Base-by-base conservation (phyloP, 2,113 vertebrate species). In the Pycnonotus jocosus region DNA sequence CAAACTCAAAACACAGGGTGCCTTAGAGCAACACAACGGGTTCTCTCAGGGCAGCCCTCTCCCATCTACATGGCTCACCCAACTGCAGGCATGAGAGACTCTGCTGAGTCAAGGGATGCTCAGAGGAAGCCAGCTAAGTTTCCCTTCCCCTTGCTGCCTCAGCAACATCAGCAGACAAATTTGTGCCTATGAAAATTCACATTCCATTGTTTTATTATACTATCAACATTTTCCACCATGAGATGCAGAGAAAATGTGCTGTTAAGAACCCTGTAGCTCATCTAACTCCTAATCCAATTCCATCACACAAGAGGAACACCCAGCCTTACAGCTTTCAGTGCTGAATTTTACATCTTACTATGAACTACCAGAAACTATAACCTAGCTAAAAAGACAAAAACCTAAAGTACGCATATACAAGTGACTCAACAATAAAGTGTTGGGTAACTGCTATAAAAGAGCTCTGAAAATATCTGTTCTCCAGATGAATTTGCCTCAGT, bases 1-100 rank as follows among this genome's bases (percentile, higher is more conserved):
- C 86, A 88, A 61, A 60, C 28, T 62, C 61, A 78, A 84, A 70
- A 92, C 83, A 96, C 86, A 93, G 88, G 12, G 37, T 76, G 88
- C 28, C 69, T 95, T 48, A 89, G 65, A 92, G 72, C 64, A 88
- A 91, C 72, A 86, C 60, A 84, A 74, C 0, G 5, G 17, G 16
- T 72, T 60, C 86, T 58, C 91, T 95, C 57, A 81, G 56, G 44
- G 51, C 72, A 78, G 86, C 51, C 44, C 56, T 54, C 86, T 94
- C 69, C 71, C 69, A 71, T 70, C 68, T 56, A 58, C 27, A 8
- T 1, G 15, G 77, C 74, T 69, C 0, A 5, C 51, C 44, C 24
- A 35, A 76, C 57, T 50, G 79, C 81, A 72, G 53, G 58, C 72
- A 35, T n/a, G 33, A 50, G 30, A 66, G 71, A 24, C 30, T 38